phyloP scores from a whole-genome alignment of 2,113 vertebrate genomes.

The Sinocyclocheilus maitianheensis region DNA sequence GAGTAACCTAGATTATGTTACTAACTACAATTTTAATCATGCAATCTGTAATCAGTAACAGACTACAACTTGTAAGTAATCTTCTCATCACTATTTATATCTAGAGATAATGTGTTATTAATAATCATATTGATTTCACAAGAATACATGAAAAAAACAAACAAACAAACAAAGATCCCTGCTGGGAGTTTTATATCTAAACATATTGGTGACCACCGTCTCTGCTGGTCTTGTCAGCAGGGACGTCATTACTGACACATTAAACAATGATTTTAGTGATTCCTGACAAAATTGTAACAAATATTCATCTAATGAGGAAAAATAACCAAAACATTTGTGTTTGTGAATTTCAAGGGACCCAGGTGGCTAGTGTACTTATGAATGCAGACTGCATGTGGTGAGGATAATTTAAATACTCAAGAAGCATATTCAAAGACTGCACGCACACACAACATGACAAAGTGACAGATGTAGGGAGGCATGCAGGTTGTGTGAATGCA shows the following conservation, averaged over 20 bases:
- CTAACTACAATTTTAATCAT: too few species aligned
- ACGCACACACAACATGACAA: constrained; percentile 13
- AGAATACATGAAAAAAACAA: too few species aligned
- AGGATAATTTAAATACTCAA: constrained; percentile 40
- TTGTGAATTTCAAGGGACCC: constrained; percentile 7
- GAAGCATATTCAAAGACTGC: constrained; percentile 11
- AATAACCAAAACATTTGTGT: background rate
- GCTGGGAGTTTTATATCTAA: background rate
- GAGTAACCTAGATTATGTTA: too few species aligned
- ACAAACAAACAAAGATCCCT: background rate
- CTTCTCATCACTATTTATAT: too few species aligned
- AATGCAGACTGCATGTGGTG: constrained; percentile 18
- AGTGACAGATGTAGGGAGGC: constrained; percentile 57
- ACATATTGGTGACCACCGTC: background rate
- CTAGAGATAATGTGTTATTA: too few species aligned
- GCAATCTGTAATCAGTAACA: too few species aligned
- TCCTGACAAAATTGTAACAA: background rate
- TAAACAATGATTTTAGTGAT: background rate
- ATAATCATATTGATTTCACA: too few species aligned
- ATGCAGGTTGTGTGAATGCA: constrained; percentile 53
- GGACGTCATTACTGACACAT: background rate
- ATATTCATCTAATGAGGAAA: constrained; percentile 25
- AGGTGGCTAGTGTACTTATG: constrained; percentile 8
- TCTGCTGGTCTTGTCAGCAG: background rate
- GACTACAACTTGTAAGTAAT: too few species aligned